Base-by-base conservation (phyloP, 30 jellyfish, hydroid and myxozoan genomes). In the Nemopilema nomurai region DNA sequence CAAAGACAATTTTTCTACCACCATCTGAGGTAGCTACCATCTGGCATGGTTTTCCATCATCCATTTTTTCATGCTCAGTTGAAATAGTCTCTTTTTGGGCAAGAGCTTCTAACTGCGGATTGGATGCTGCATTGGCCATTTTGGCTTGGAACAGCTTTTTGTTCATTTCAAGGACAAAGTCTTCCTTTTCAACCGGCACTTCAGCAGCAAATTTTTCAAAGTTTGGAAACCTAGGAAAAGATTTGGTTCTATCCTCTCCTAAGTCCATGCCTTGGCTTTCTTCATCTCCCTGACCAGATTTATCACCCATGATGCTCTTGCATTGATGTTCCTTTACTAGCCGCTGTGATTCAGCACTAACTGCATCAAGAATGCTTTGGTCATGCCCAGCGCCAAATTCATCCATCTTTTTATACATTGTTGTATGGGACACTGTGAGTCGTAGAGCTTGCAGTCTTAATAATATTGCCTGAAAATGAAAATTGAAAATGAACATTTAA, bases 21-120 rank as follows among this genome's bases (percentile, higher is more conserved):
- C n/a, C n/a, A n/a, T n/a, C n/a, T n/a, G 79, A 53, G 24, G 79
- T 62, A 3, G 57, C 57, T 41, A 41, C 9, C 51, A 69, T 3
- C 79, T 69, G 79, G 27, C 49, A 69, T 69, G 79, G 79, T 69
- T 69, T 29, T 69, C 24, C 79, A 69, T 23, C 51, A 69, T 23
- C 79, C 6, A 6, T 69, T 28, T 29, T 69, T 69, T 29, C 79
- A 69, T 69, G 79, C 79, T 23, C 79, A 69, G 79, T 69, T 69
- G 79, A 69, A 69, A 23, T 62, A 69, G 79, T 69, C 31, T 69
- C 79, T 69, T 23, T 69, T 29, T 69, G 79, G 79, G 79, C 79
- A 69, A 69, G 62, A 28, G 79, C 79, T 69, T 69, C 79, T 18
- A 29, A 69, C 79, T 69, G 79, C 51, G 22, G 79, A 7, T 69